Evolutionary conservation across 2,888 invertebrate genomes (phyloP), one percentile per base, ranked within the genome.

Genomic region (Thecocarcelia acutangulata): DNA sequence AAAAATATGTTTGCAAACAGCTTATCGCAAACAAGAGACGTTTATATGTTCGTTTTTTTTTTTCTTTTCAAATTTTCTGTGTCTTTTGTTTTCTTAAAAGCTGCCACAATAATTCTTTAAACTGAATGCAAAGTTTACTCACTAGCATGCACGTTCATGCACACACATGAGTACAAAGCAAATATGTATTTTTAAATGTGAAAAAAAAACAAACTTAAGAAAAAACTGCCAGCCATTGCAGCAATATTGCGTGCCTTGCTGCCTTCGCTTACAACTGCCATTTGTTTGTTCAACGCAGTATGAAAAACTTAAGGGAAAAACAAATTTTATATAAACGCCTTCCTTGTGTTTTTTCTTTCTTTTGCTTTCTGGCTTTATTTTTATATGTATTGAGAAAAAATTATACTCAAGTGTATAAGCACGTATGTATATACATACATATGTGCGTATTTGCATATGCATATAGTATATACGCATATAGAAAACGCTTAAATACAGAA

Each of bases 271-370:
- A 42, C 73, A 77, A 70, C 82, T 70, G 74, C 78, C 82, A 78
- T 82, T 82, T 82, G 74, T 82, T 82, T 82, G 70, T 54, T 82
- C 48, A 82, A 75, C 78, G 82, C 82, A 82, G 64, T 58, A 58
- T 58, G 54, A 74, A 64, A 37, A 50, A 48, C 44, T 54, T 64
- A 42, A 21, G 48, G 13, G 42, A 46, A 42, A 61, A 50, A 75
- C 48, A 28, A 24, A 6, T 33, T 69, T 46, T 61, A 46, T 66
- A 66, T 66, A 70, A 82, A 82, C 82, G 82, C 82, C 82, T 82
- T 75, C 64, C 70, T 59, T 70, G 42, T 59, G 74, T 52, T 78
- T 28, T 74, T 74, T 68, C 19, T 24, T 42, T 11, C 5, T 52
- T 52, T 33, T 8, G 1, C 8, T 33, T 33, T 33, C 6, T 8